These are phyloP conservation scores for Pollenia amentaria DNA, from an alignment of 2,888 invertebrate species.

Conservation along the genomic window DNA sequence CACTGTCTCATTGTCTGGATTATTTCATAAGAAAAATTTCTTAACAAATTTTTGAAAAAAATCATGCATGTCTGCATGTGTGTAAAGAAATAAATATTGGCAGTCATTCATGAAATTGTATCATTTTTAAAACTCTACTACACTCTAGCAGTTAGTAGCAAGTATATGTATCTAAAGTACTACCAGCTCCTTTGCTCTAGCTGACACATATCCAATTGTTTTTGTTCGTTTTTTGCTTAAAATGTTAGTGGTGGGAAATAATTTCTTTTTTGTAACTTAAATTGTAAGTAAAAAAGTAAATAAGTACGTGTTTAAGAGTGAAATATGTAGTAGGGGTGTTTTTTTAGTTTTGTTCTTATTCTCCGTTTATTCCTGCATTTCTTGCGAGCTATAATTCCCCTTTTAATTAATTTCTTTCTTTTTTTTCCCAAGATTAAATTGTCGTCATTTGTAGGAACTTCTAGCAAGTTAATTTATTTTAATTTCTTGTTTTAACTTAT, in stretches of 20 bases:
- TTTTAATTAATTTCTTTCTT: conserved; percentile 6
- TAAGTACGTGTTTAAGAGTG: conserved; percentile 49
- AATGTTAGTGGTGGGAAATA: conserved; percentile 25
- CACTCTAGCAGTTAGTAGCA: neutral
- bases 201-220: conserved; percentile 33
- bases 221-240: conserved; percentile 1
- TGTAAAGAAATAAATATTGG: conserved; percentile 60
- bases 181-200: conserved; percentile 21
- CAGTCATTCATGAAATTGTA: conserved; percentile 73
- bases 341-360: conserved; percentile 14
- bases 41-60: conserved; percentile 35
- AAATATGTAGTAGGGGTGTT: conserved; percentile 43
- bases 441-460: conserved; percentile 26
- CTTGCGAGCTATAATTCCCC: conserved; percentile 26
- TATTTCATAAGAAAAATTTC: conserved; percentile 31
- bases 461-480: conserved; percentile 40
- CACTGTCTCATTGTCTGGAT: neutral
- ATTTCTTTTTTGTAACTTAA: conserved; percentile 1
- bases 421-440: conserved; percentile 26
- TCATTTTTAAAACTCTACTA: conserved; percentile 49
- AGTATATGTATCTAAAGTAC: neutral
- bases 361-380: neutral
- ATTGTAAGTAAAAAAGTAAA: conserved; percentile 1
- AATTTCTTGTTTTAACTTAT: conserved; percentile 7
- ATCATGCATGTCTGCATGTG: conserved; percentile 29